Evolutionary conservation across 1,140 invertebrate genomes (phyloP), one percentile per base, ranked within the genome.

Genomic region (Drosophila lowei): DNA sequence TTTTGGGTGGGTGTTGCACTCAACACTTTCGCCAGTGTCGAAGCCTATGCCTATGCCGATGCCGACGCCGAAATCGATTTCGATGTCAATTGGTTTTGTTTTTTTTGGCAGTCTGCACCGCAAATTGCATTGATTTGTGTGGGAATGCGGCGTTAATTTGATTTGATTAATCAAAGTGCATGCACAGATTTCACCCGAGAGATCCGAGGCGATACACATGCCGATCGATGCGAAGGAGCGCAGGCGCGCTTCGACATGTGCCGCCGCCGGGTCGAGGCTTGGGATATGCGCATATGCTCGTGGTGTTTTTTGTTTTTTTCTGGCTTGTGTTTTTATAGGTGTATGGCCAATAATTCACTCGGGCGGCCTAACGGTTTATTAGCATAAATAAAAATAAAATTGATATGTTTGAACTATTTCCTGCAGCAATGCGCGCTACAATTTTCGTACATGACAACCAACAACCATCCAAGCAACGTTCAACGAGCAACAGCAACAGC

Each of bases 381-480:
- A 85, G 81, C 81, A 85, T 86, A 86, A 86, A 86, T 86, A 86
- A 86, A 86, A 88, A 86, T 86, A 86, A 88, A 88, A 88, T 88
- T 88, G 83, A 88, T 88, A 88, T 88, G 83, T 88, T 88, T 88
- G 83, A 88, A 88, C 83, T 88, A 88, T 88, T 88, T 88, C 83
- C 83, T 88, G 79, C 78, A 83, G 83, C 83, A 88, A 83, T 85
- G 81, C 81, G 81, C 81, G 81, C 81, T 85, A 85, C 83, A 88
- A 88, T 88, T 88, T 85, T 85, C 83, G 66, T 79, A 88, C 83
- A 88, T 88, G 83, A 88, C 81, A 88, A 86, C 70, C 70, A 88
- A 88, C 81, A 86, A 84, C 71, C 74, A 73, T 62, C 34, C 34
- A 38, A 38, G 34, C 34, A 38, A 13, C 34, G 11, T 38, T 38